Conservation (phyloP, 35 echinoderm and acorn worm genomes). For the Stichopus chloronotus region DNA sequence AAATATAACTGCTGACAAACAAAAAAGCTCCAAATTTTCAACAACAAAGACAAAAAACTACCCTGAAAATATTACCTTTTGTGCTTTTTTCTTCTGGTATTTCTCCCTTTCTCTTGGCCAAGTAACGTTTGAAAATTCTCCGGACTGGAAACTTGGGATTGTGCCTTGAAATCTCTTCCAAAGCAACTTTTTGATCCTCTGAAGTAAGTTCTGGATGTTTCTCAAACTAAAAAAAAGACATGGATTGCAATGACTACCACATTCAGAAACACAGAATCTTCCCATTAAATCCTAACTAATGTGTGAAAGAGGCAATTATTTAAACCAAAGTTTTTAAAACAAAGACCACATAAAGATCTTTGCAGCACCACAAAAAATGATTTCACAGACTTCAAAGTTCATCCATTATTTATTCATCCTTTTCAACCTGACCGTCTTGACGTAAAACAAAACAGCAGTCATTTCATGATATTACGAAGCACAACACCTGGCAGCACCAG, state of each 20-base stretch:
- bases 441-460: too few relatives aligned
- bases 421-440: too few relatives aligned
- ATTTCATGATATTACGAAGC: too few relatives aligned
- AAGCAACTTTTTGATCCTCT: constrained; percentile 42
- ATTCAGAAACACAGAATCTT: background rate
- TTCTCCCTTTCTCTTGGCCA: constrained; percentile 79
- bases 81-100: constrained; percentile 26
- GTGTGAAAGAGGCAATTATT: background rate
- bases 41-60: too few relatives aligned
- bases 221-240: constrained; percentile 47
- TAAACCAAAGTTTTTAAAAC: background rate
- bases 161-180: constrained; percentile 67
- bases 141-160: constrained; percentile 83
- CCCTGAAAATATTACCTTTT: constrained; percentile 34
- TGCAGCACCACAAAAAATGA: too few relatives aligned
- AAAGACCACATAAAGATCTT: too few relatives aligned
- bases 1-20: too few relatives aligned
- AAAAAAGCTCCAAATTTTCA: too few relatives aligned
- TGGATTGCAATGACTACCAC: background rate
- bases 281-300: background rate
- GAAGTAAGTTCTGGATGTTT: constrained; percentile 71
- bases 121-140: constrained; percentile 81
- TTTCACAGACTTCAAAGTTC: too few relatives aligned
- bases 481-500: too few relatives aligned
- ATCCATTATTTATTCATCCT: too few relatives aligned